Evolutionary conservation across 2,888 invertebrate genomes (phyloP).

Genomic region (Lamproptera curius): DNA sequence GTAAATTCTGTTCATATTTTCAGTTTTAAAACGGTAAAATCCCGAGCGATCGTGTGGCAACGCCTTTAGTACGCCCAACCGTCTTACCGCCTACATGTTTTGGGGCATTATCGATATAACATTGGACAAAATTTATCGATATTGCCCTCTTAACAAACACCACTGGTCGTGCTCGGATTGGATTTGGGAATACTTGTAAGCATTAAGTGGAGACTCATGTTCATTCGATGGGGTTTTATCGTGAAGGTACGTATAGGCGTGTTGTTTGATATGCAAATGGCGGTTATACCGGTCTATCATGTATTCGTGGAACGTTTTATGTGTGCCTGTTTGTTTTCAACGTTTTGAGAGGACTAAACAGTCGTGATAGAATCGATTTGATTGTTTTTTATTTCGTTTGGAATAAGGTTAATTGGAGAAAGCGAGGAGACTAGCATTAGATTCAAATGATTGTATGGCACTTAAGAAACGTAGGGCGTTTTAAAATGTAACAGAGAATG

Average conservation of each 20-base stretch:
- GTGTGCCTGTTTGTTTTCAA: too few relatives aligned
- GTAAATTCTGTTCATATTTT: too few relatives aligned
- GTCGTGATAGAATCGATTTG: too few relatives aligned
- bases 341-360: too few relatives aligned
- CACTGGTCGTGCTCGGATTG: constrained; percentile 40
- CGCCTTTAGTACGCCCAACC: constrained; percentile 26
- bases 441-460: too few relatives aligned
- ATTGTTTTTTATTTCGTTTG: too few relatives aligned
- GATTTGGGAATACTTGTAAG: constrained; percentile 34
- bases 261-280: constrained; percentile 16
- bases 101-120: constrained; percentile 39
- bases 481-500: too few relatives aligned
- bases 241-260: not conserved
- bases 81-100: constrained; percentile 36
- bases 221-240: constrained; percentile 29
- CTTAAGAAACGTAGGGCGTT: too few relatives aligned
- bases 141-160: constrained; percentile 36
- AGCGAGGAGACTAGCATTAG: too few relatives aligned
- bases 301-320: not conserved
- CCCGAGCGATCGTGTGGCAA: constrained; percentile 21
- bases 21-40: too few relatives aligned
- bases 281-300: constrained; percentile 6
- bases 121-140: constrained; percentile 52
- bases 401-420: too few relatives aligned
- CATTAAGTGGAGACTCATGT: constrained; percentile 43